These are phyloP conservation scores for Geococcyx californianus DNA, from an alignment of 2,113 vertebrate genomes.

Conservation along the genomic window DNA sequence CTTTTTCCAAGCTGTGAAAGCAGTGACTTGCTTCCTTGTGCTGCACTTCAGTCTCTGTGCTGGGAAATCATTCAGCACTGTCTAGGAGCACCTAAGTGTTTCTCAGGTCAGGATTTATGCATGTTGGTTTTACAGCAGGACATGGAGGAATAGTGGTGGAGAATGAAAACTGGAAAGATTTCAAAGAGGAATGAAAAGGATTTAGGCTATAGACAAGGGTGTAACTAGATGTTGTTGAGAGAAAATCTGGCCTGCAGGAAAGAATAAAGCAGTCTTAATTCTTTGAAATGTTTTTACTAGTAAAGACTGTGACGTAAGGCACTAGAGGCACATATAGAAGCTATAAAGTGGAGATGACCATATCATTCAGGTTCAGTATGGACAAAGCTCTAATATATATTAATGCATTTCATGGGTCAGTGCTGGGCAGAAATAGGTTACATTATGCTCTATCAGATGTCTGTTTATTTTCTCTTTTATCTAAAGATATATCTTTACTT, in stretches of 20 bases:
- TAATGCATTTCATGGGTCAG: neutral
- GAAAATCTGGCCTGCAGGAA: neutral
- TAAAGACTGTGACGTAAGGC: neutral
- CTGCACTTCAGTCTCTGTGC: neutral
- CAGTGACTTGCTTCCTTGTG: neutral
- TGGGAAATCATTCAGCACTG: accelerated
- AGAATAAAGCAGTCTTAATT: neutral
- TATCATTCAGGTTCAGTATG: neutral
- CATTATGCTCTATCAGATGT: neutral
- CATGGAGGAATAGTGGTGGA: neutral
- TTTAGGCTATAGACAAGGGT: neutral
- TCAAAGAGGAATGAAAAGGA: neutral
- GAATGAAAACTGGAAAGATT: neutral
- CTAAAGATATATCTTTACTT: neutral
- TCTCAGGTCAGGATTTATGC: neutral
- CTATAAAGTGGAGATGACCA: neutral
- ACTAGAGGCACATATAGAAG: neutral
- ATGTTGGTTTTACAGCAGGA: neutral
- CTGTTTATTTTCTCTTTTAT: neutral
- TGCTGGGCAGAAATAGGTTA: neutral
- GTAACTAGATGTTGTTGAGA: neutral
- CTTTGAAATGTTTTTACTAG: neutral
- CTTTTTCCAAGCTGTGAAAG: neutral
- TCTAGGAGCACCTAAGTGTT: neutral
- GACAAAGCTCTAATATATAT: neutral